phyloP scores from a whole-genome alignment of 2,888 invertebrate species.

The Apeira syringaria region DNA sequence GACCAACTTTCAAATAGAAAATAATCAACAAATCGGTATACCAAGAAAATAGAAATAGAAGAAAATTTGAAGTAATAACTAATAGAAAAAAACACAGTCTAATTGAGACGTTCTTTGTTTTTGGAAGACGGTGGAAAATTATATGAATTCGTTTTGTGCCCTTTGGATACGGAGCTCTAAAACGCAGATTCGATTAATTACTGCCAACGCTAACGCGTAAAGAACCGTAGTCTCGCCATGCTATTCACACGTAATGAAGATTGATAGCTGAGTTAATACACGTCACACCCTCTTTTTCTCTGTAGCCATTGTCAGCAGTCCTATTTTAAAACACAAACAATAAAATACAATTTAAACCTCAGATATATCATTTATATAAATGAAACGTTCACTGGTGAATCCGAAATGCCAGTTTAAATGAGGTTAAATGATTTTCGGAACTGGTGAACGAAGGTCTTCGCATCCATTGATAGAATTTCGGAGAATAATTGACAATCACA shows the following conservation, averaged over 20 bases:
- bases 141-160: neutral
- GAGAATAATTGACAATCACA: too few relatives aligned
- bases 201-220: neutral
- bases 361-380: constrained; percentile 16
- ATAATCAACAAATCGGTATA: too few relatives aligned
- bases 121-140: too few relatives aligned
- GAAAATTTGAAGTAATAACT: too few relatives aligned
- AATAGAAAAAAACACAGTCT: too few relatives aligned
- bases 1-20: too few relatives aligned
- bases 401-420: neutral
- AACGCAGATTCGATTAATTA: constrained; percentile 1
- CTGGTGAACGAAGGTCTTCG: neutral
- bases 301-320: constrained; percentile 17
- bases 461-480: neutral
- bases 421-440: neutral
- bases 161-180: neutral
- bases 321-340: constrained; percentile 22
- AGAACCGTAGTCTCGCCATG: constrained; percentile 1
- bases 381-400: neutral
- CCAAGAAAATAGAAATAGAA: too few relatives aligned
- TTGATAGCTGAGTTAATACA: constrained; percentile 23
- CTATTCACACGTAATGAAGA: constrained; percentile 26
- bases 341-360: constrained; percentile 22
- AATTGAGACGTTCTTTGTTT: too few relatives aligned
- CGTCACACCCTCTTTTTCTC: constrained; percentile 19